Base-by-base conservation (phyloP, 2,113 vertebrate genomes). In the Cepphus grylle region DNA sequence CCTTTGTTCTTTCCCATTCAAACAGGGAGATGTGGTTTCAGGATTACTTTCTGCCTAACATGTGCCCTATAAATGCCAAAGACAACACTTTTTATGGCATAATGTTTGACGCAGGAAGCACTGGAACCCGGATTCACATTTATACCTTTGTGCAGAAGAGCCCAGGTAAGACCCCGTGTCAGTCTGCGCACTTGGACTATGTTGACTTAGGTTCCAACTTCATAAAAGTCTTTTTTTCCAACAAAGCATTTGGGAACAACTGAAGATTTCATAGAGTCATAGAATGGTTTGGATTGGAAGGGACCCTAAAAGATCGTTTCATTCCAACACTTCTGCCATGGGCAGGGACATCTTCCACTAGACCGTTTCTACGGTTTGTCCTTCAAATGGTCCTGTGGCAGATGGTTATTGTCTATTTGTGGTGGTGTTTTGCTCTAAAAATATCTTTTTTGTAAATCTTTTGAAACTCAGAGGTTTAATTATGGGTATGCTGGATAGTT, bases 101-200 rank as follows among this genome's bases (percentile, higher is more conserved):
- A 97, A 99, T 99, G 99, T 99, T 99, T 95, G 99, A 99, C 2
- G 99, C 99, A 8, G 99, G 99, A 94, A 99, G 99, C 98, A 99
- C 99, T 67, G 99, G 99, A 96, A 99, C 99, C 30, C 98, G 99
- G 59, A 99, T 99, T 98, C 99, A 99, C 86, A 98, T 99, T 98
- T 99, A 99, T 81, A 99, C 98, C 73, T 99, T 99, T 98, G 99
- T 99, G 83, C 99, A 99, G 96, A 99, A 98, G 93, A 98, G 98
- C 86, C 98, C 99, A 96, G 99, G 99, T 99, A 81, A 97, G 97
- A 72, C 30, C 55, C 19, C 0, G 0, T 82, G 34, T 38, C 30
- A 65, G 49, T 91, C 40, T 59, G 22, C 38, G 26, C 26, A 21
- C 13, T 19, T 40, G 56, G 14, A 74, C 15, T 50, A 9, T 59